phyloP scores from a whole-genome alignment of 2,888 invertebrate species.

The Drosophila greeni region DNA sequence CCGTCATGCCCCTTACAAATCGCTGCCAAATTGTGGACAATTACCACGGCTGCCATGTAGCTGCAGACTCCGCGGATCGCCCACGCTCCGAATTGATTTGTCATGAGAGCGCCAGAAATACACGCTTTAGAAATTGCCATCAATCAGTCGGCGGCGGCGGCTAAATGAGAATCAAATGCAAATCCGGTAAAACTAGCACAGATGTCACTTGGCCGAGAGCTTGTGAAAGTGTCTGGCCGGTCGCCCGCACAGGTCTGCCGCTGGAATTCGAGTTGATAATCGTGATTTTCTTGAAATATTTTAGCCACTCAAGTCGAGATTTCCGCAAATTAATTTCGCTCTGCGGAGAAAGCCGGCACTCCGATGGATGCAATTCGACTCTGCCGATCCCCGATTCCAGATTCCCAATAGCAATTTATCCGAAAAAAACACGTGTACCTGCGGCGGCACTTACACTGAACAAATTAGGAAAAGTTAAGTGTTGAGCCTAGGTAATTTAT shows the following conservation, averaged over 20 bases:
- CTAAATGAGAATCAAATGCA: conserved; percentile 50
- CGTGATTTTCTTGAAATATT: conserved; percentile 69
- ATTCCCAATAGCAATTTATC: conserved; percentile 55
- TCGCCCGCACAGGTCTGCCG: conserved; percentile 30
- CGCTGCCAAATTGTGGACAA: conserved; percentile 46
- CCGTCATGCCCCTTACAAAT: conserved; percentile 33
- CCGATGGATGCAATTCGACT: conserved; percentile 34
- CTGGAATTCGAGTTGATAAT: conserved; percentile 53
- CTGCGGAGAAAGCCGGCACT: conserved; percentile 26
- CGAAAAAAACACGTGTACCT: conserved; percentile 54
- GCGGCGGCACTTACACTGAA: conserved; percentile 7
- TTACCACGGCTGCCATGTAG: conserved; percentile 29
- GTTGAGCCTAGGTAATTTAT: neutral
- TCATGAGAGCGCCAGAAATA: conserved; percentile 49
- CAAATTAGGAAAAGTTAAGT: neutral
- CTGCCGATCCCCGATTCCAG: conserved; percentile 33
- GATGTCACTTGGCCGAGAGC: conserved; percentile 47
- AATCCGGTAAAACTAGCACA: conserved; percentile 58
- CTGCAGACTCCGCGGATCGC: conserved; percentile 27
- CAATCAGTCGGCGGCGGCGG: conserved; percentile 28
- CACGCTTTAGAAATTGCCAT: conserved; percentile 34
- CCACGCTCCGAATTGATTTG: conserved; percentile 58
- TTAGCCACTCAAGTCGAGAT: conserved; percentile 53
- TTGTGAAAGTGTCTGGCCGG: conserved; percentile 66
- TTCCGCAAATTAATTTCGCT: conserved; percentile 42